phyloP scores from a whole-genome alignment of 2,113 vertebrate genomes.

The Corythornis vintsioides region DNA sequence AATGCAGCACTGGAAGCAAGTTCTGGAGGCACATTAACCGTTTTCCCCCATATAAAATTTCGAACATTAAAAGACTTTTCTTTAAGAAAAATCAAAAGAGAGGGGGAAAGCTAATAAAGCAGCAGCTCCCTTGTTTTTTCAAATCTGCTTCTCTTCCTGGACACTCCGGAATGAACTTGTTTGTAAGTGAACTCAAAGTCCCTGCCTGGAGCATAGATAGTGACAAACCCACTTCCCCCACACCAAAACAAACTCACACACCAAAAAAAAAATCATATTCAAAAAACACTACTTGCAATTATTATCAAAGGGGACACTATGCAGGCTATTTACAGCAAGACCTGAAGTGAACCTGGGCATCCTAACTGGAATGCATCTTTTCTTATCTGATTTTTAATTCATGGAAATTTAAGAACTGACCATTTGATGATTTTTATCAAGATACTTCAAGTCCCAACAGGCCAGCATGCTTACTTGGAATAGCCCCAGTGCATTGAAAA shows the following conservation, averaged over 20 bases:
- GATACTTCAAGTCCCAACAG: neutral
- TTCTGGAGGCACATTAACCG: constrained; percentile 74
- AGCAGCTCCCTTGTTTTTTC: neutral
- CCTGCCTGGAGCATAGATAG: constrained; percentile 69
- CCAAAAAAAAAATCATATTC: neutral
- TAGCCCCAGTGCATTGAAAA: neutral
- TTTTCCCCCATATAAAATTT: constrained; percentile 70
- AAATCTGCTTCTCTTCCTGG: constrained; percentile 60
- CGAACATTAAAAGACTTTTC: constrained; percentile 58
- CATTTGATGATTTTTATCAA: neutral
- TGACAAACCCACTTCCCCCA: constrained; percentile 33
- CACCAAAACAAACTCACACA: neutral
- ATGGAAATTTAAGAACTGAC: constrained; percentile 1
- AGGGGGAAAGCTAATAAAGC: neutral
- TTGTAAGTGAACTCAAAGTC: constrained; percentile 51
- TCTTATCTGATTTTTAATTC: constrained; percentile 23
- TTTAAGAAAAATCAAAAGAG: neutral
- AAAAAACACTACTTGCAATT: constrained; percentile 68
- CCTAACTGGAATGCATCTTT: neutral
- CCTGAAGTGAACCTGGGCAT: constrained; percentile 68
- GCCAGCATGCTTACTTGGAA: neutral
- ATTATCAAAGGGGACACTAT: constrained; percentile 59
- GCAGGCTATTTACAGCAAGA: constrained; percentile 69
- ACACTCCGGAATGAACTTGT: constrained; percentile 48
- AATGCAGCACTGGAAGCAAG: constrained; percentile 70